Evolutionary conservation across 2,797 vertebrate genomes (phyloP), one percentile per base, ranked within the genome.

Genomic region (Xenentodon cancila): DNA sequence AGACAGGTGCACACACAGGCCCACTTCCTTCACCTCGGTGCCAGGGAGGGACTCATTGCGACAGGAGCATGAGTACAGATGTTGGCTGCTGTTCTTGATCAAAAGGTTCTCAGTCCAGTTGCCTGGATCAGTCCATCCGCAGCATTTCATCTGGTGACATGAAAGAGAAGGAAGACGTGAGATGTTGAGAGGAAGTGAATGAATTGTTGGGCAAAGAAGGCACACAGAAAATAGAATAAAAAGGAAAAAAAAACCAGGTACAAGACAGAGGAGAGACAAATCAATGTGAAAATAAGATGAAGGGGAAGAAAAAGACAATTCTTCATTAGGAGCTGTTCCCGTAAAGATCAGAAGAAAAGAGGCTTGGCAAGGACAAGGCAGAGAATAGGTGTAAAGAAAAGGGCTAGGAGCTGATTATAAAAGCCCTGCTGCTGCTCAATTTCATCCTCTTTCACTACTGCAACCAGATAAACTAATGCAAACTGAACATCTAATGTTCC

Each of bases 51-150:
- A 50, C 0, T 7, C 68, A 19, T 94, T 94, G 45, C 88, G 84
- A 22, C 97, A 99, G 79, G 97, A 97, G 64, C 97, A 99, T 0
- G 96, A 77, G 77, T 93, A 97, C 0, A 73, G 37, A 15, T 9
- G 3, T 66, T 68, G 45, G 1, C 90, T 79, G 74, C 4, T 84
- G 61, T 91, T 95, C 81, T 57, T 92, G 65, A 97, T 89, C 61
- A 79, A 0, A 0, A 44, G 0, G 49, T 98, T 99, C 0, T 84
- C 84, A 0, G 93, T 92, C 97, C 97, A 99, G 89, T 96, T 96
- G 44, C 84, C 67, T 9, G 91, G 88, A 64, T 88, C 89, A 7
- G 8, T 88, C 97, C 96, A 99, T 46, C 97, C 97, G 62, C 97
- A 99, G 87, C 97, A 99, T 8, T 87, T 5, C 27, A 96, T 88